Percentiles rank a stretch among this genome's conserved stretches.
phyloP scores from a whole-genome alignment of 2,888 invertebrate genomes.

The Andricus curvator region DNA sequence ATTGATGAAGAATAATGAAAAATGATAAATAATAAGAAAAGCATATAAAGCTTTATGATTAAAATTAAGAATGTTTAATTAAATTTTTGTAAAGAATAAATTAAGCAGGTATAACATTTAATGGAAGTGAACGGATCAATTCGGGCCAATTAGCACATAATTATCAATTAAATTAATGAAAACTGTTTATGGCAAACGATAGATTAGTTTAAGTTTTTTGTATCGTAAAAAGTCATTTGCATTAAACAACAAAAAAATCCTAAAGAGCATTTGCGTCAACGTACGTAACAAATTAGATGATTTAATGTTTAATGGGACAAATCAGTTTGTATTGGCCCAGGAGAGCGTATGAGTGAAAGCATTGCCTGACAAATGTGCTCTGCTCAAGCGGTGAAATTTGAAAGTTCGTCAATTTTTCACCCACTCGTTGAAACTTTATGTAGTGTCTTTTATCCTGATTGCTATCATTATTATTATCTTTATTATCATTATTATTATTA shows the following conservation, averaged over 20 bases:
- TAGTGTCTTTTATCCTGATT: background rate
- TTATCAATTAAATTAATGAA: conserved; percentile 5
- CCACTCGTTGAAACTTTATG: background rate
- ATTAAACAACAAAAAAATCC: too few relatives aligned
- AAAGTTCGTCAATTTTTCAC: conserved; percentile 2
- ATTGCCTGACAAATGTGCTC: background rate
- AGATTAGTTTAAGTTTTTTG: background rate
- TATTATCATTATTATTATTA: background rate
- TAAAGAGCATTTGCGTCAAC: background rate
- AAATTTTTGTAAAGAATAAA: background rate
- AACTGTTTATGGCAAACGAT: background rate
- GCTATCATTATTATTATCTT: conserved; percentile 1
- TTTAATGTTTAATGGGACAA: conserved; percentile 17
- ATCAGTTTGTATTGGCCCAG: background rate
- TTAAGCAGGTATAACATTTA: conserved; percentile 6
- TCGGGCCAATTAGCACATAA: conserved; percentile 6
- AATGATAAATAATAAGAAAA: too few relatives aligned
- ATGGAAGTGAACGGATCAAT: conserved; percentile 9
- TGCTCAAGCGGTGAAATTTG: conserved; percentile 4
- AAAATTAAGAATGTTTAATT: background rate
- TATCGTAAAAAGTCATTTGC: background rate
- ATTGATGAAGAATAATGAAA: too few relatives aligned
- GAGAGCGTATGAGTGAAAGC: conserved; percentile 1
- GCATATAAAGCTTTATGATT: background rate
- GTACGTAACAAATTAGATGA: background rate